Conservation (phyloP, 2,888 invertebrate species). For the Furcula furcula region DNA sequence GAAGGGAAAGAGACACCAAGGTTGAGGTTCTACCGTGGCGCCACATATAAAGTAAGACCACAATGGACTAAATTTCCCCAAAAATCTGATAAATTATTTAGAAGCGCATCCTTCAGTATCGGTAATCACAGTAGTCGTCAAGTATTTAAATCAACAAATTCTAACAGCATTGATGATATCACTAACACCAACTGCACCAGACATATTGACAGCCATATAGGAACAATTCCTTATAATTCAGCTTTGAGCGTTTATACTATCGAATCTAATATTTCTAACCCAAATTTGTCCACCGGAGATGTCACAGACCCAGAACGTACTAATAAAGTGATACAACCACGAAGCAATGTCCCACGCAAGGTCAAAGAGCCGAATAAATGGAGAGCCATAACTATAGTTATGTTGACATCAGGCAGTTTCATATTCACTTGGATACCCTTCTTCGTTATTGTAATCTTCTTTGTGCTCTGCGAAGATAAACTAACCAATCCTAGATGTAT, state of each 20-base stretch:
- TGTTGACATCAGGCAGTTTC: slow-evolving; percentile 83
- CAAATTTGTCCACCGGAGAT: slow-evolving; percentile 25
- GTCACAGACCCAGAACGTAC: slow-evolving; percentile 18
- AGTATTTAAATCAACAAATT: slow-evolving; percentile 28
- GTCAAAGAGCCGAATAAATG: slow-evolving; percentile 73
- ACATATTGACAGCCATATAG: slow-evolving; percentile 20
- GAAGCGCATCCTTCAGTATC: slow-evolving; percentile 56
- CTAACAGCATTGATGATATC: slow-evolving; percentile 56
- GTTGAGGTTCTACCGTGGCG: slow-evolving; percentile 58
- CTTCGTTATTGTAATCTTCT: slow-evolving; percentile 80
- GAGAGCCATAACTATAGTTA: slow-evolving; percentile 83
- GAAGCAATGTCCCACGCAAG: slow-evolving; percentile 23
- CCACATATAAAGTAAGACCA: slow-evolving; percentile 24
- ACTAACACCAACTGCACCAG: slow-evolving; percentile 19
- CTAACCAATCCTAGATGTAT: slow-evolving; percentile 69
- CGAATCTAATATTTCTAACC: slow-evolving; percentile 37
- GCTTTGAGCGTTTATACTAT: slow-evolving; percentile 53
- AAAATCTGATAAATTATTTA: slow-evolving; percentile 34
- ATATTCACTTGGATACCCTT: slow-evolving; percentile 84
- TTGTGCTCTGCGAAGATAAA: slow-evolving; percentile 76
- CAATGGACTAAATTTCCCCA: slow-evolving; percentile 32
- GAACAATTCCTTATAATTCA: slow-evolving; percentile 38
- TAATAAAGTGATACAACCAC: slow-evolving; percentile 11
- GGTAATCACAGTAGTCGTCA: slow-evolving; percentile 18
- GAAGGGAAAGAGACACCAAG: slow-evolving; percentile 35